Conservation (phyloP, 2,113 vertebrate genomes). For the Benitochromis conjunctus region DNA sequence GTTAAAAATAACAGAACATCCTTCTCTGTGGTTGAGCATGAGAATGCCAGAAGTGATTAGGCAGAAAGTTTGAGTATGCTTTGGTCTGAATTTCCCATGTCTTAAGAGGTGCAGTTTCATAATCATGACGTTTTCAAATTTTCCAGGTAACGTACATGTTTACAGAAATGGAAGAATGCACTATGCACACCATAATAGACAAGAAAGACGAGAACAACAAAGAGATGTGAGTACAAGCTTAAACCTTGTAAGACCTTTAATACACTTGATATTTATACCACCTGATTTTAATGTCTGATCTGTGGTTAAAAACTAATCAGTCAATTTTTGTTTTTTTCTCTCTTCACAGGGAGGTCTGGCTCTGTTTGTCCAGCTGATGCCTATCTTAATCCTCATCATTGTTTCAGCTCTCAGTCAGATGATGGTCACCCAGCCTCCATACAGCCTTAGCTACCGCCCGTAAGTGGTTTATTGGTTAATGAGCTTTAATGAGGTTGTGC, state of each 20-base stretch:
- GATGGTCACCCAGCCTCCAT: constrained; percentile 95
- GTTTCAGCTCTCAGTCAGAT: constrained; percentile 94
- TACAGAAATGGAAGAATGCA: constrained; percentile 80
- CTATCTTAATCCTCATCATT: constrained; percentile 92
- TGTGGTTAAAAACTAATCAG: background rate
- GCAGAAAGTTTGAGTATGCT: background rate
- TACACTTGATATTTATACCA: background rate
- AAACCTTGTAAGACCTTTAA: background rate
- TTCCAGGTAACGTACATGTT: constrained; percentile 77
- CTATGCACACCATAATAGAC: constrained; percentile 71
- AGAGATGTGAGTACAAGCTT: constrained; percentile 66
- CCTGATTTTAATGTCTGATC: background rate
- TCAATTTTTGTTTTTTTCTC: background rate
- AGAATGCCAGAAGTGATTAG: background rate
- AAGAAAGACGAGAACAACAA: constrained; percentile 72
- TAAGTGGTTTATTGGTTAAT: constrained; percentile 69
- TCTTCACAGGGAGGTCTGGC: constrained; percentile 89
- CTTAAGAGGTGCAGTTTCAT: background rate
- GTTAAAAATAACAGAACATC: background rate
- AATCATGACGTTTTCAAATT: background rate
- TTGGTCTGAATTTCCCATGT: background rate
- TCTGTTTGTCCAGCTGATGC: constrained; percentile 96
- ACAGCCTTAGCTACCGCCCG: constrained; percentile 92
- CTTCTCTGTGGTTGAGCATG: background rate
- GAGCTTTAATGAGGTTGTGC: background rate